Base-by-base conservation (phyloP, 2,888 invertebrate genomes). In the Cylloceria caligata region DNA sequence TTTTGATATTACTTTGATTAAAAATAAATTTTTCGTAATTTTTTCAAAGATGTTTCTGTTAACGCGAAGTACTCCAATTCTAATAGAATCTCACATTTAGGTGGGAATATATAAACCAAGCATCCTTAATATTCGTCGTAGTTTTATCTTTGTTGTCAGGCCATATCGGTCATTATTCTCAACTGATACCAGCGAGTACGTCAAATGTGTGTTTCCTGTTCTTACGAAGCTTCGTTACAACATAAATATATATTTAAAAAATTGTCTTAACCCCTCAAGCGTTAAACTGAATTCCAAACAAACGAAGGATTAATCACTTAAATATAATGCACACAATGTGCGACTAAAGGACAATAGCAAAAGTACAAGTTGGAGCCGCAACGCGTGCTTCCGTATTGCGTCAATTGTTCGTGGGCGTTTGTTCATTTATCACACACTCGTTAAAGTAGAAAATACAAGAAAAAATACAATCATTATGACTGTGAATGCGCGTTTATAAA, bases 391-490 rank as follows among this genome's bases (percentile, higher is more conserved):
- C 9, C n/a, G 3, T 4, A 21, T 39, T 21, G 11, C 62, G 13
- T 21, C 3, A 52, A 24, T 68, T 52, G 68, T 55, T 68, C 68
- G 68, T 36, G 49, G 34, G 34, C 34, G 30, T 36, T 39, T 39
- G 39, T 72, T 42, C 19, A 47, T 27, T 42, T 13, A 49, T 69
- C 30, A 45, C 45, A 30, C 42, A 47, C 19, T 78, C 77, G 75
- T 75, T 78, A 67, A 84, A 47, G 39, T 73, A 83, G 78, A 71
- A 71, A 72, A 77, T n/a, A n/a, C n/a, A n/a, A 71, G 64, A 27
- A 71, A 27, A 57, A 62, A 45, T 72, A 42, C 42, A 30, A 24
- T 21, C 9, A 4, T 67, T 68, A n/a, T 62, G 67, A 73, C 64
- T 69, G 27, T 55, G 39, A 81, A 81, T 36, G 45, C 62, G 49